Conservation (phyloP, 2,113 vertebrate species). For the Hepsetus odoe region DNA sequence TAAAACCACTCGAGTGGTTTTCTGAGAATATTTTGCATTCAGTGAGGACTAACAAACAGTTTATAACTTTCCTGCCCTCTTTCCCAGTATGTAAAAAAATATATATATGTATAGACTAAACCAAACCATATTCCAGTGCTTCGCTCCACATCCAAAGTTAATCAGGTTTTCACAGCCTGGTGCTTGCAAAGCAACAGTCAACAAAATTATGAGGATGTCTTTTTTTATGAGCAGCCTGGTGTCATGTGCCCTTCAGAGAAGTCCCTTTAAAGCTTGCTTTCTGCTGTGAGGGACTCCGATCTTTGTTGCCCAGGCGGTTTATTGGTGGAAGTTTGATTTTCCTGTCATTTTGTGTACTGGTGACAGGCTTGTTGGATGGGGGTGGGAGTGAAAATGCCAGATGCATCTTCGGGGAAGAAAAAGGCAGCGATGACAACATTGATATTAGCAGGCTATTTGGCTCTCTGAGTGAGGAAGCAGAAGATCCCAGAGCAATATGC, state of each 20-base stretch:
- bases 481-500: background rate
- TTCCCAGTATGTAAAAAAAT: background rate
- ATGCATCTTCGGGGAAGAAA: slow-evolving; percentile 21
- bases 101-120: too few species aligned
- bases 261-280: slow-evolving; percentile 34
- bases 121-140: too few species aligned
- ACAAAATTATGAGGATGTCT: background rate
- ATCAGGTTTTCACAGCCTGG: background rate
- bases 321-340: background rate
- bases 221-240: slow-evolving; percentile 19
- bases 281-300: slow-evolving; percentile 38
- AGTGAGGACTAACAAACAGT: background rate
- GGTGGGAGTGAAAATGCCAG: slow-evolving; percentile 6
- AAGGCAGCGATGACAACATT: slow-evolving; percentile 42
- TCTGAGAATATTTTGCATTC: background rate
- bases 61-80: background rate
- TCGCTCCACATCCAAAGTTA: too few species aligned
- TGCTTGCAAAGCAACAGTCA: slow-evolving; percentile 25
- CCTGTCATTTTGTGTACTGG: slow-evolving; percentile 42
- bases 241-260: slow-evolving; percentile 39
- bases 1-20: too few species aligned
- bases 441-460: slow-evolving; percentile 51
- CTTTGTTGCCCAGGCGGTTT: slow-evolving; percentile 25
- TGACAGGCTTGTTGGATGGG: background rate
- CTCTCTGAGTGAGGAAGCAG: background rate